These are phyloP conservation scores for Sceloporus undulatus DNA, from an alignment of 2,113 vertebrate genomes.

Conservation along the genomic window DNA sequence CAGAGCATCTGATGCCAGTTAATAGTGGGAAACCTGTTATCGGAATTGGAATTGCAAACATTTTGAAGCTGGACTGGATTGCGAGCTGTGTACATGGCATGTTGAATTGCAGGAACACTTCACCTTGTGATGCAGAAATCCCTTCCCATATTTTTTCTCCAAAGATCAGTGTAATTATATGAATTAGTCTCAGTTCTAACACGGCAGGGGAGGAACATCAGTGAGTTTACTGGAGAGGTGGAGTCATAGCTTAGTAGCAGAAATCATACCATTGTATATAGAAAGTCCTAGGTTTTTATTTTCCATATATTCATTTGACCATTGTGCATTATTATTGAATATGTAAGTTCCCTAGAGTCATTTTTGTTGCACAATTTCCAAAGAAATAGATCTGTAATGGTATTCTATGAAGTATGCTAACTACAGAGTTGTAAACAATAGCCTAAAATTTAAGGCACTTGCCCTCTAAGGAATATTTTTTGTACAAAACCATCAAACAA, in stretches of 20 bases:
- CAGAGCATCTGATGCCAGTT: not conserved
- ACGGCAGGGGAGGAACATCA: not conserved
- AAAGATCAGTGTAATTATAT: slow-evolving; percentile 18
- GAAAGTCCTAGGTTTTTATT: not conserved
- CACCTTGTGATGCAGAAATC: not conserved
- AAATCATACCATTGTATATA: not conserved
- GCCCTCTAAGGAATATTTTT: too few relatives aligned
- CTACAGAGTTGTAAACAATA: too few relatives aligned
- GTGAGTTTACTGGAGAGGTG: not conserved
- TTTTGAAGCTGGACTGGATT: not conserved
- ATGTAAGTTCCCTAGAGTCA: too few relatives aligned
- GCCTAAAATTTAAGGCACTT: too few relatives aligned
- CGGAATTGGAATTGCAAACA: not conserved
- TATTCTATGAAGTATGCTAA: too few relatives aligned
- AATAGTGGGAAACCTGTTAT: not conserved
- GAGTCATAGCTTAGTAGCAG: not conserved
- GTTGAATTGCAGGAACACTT: not conserved
- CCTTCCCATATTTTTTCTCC: not conserved
- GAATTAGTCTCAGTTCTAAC: slow-evolving; percentile 1
- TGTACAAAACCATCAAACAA: too few relatives aligned
- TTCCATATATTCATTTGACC: not conserved
- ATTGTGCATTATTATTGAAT: too few relatives aligned
- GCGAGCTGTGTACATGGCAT: not conserved
- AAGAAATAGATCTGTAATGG: too few relatives aligned
- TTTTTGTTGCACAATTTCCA: too few relatives aligned